Evolutionary conservation across 2,113 vertebrate genomes (phyloP).

Genomic region (Urocolius indicus): DNA sequence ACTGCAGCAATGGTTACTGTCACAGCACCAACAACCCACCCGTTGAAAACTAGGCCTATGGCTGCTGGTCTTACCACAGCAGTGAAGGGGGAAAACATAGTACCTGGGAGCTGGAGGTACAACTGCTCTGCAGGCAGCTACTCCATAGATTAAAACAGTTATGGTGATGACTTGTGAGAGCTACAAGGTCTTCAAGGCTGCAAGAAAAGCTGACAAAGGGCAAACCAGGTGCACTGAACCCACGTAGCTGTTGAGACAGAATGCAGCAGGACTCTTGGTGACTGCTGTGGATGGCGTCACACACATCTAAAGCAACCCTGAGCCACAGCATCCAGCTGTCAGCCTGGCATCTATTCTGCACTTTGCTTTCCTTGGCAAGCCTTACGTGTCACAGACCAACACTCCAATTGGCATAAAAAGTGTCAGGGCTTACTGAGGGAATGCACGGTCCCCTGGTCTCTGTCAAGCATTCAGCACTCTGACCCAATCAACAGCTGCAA

Average conservation of each 20-base stretch:
- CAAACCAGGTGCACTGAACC: neutral
- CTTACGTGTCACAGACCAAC: neutral
- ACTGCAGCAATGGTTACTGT: neutral
- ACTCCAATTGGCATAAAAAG: neutral
- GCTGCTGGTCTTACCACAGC: neutral
- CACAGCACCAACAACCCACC: neutral
- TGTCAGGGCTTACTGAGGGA: neutral
- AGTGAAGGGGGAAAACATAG: rapidly evolving
- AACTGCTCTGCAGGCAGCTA: neutral
- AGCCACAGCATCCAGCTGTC: neutral
- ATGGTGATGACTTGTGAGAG: neutral
- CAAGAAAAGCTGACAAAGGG: neutral
- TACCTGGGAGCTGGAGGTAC: neutral
- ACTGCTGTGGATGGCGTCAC: neutral
- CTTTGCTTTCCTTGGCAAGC: neutral
- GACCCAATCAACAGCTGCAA: neutral
- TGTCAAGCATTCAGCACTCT: neutral
- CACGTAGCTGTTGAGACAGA: neutral
- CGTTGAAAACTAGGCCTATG: neutral
- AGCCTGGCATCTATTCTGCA: neutral
- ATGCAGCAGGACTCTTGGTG: neutral
- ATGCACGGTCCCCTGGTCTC: too few species aligned
- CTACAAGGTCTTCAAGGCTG: rapidly evolving
- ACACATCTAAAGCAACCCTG: neutral
- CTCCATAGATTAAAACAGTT: neutral